These are phyloP conservation scores for Cnemophilus loriae DNA, from an alignment of 2,113 vertebrate species.

Conservation along the genomic window DNA sequence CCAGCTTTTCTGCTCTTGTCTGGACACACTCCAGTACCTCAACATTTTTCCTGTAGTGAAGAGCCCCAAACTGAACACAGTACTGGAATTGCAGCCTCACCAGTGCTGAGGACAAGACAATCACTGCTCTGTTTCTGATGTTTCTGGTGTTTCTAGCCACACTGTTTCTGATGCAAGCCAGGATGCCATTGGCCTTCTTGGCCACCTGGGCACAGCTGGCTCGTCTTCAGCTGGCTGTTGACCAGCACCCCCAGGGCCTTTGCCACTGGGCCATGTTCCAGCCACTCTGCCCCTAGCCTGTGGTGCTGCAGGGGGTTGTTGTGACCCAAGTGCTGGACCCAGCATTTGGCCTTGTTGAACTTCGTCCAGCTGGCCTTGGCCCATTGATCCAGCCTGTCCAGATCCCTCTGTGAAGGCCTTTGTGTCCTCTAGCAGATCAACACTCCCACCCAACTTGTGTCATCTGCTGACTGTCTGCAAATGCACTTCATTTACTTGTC, in stretches of 20 bases:
- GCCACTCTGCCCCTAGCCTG: neutral
- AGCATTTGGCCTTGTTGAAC: neutral
- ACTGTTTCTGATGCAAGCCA: neutral
- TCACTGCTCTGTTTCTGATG: neutral
- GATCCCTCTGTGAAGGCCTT: neutral
- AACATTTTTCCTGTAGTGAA: neutral
- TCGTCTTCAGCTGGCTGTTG: neutral
- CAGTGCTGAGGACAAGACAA: neutral
- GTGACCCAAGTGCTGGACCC: neutral
- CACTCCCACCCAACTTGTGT: neutral
- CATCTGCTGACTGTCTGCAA: neutral
- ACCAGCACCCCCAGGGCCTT: neutral
- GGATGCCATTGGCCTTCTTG: neutral
- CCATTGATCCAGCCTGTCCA: neutral
- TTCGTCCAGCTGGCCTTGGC: neutral
- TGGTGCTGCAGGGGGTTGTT: neutral
- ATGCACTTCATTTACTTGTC: neutral
- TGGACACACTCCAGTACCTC: neutral
- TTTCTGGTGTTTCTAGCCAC: neutral
- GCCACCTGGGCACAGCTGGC: neutral
- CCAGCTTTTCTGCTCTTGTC: neutral
- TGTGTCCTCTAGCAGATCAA: neutral
- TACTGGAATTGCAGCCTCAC: accelerated
- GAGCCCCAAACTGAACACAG: neutral
- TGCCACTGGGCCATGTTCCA: neutral